Base-by-base conservation (phyloP, 2,888 invertebrate genomes). In the Erpobdella octoculata region DNA sequence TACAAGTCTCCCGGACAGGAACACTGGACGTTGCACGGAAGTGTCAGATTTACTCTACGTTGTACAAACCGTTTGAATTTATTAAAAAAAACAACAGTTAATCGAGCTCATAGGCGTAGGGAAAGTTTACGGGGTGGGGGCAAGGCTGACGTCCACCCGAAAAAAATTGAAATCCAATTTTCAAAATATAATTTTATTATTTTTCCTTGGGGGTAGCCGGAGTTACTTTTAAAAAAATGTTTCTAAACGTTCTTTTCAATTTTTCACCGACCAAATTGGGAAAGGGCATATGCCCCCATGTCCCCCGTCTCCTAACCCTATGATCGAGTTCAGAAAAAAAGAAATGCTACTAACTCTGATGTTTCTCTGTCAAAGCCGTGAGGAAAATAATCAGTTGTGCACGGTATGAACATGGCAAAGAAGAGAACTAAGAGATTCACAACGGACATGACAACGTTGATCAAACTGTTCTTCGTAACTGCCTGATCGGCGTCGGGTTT, bases 1-100 rank as follows among this genome's bases (percentile, higher is more conserved):
- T 89, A 89, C 75, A 86, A 85, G 12, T 87, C 84, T 33, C 82
- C 80, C 2, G 84, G 84, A 79, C 89, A 89, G 48, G 84, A 83
- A 79, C 89, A 89, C 70, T 85, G 84, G 0, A 76, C 73, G 79
- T 89, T 89, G 79, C 89, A 89, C 8, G 70, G 74, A 0, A 82
- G 74, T 9, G 75, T 78, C 73, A 79, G 79, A 65, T 76, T 75
- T 74, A 74, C 48, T 12, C 58, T 69, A 18, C 35, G 33, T n/a
- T 33, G 28, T 28, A 33, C 5, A 68, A n/a, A 31, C 25, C n/a
- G 31, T 68, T 12, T 31, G 9, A 59, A 15, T 38, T 21, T 21
- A 12, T 6, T 62, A 28, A 1, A 5, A 62, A 62, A 33, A 41
- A 41, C 18, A 41, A 12, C 46, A 41, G 46, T 41, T 41, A 41